Evolutionary conservation across 2,113 vertebrate species (phyloP).

Genomic region (Sialia sialis): DNA sequence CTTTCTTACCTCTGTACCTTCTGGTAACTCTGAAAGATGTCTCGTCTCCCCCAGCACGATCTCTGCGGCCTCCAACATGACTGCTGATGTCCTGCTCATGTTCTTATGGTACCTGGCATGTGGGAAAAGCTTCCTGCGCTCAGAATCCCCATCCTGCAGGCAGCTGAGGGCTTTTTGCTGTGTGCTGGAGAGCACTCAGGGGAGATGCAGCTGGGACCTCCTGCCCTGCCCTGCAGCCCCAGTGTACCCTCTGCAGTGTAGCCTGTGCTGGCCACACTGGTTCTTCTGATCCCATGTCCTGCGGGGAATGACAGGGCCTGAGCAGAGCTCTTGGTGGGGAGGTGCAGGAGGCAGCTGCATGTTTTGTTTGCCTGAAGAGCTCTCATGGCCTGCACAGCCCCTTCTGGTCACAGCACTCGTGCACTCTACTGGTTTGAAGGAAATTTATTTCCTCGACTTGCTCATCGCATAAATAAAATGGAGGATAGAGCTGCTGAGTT

Average conservation of each 20-base stretch:
- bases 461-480: not conserved
- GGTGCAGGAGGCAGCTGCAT: not conserved
- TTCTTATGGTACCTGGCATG: rapidly evolving
- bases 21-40: not conserved
- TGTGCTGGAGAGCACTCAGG: too few relatives aligned
- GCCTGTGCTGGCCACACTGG: not conserved
- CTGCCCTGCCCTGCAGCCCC: not conserved
- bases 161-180: rapidly evolving
- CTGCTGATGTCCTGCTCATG: rapidly evolving
- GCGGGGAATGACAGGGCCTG: not conserved
- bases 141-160: not conserved
- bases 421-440: not conserved
- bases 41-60: rapidly evolving
- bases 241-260: rapidly evolving
- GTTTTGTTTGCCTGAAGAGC: not conserved
- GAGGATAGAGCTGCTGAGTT: not conserved
- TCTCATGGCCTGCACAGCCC: not conserved
- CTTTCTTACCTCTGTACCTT: not conserved
- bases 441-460: not conserved
- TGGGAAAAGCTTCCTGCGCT: not conserved
- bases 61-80: not conserved
- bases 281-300: not conserved
- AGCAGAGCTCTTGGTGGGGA: not conserved
- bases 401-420: not conserved
- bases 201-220: not conserved